A percentile compares a stretch with the other conserved stretches of the same genome.
These are phyloP conservation scores for Riptortus pedestris DNA, from an alignment of 1,140 invertebrate species.

Conservation along the genomic window DNA sequence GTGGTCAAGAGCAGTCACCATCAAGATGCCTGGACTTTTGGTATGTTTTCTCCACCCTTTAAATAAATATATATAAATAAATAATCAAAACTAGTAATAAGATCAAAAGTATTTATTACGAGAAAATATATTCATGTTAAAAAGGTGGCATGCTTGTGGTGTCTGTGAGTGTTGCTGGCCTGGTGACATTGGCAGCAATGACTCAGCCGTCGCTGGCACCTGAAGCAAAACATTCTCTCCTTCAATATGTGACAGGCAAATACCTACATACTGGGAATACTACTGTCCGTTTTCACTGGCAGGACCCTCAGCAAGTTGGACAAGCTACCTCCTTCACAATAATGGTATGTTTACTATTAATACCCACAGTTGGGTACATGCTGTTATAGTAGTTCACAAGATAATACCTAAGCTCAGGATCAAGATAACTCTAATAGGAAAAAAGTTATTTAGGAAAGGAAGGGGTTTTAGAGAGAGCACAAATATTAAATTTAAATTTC, in stretches of 20 bases:
- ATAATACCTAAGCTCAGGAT: no score
- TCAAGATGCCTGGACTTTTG: conserved; percentile 80
- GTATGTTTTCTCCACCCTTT: conserved; percentile 36
- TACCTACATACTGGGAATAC: conserved; percentile 80
- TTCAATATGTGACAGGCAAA: conserved; percentile 84
- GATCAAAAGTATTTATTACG: no score
- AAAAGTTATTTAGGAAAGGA: no score
- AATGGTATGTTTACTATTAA: conserved; percentile 47
- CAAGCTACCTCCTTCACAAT: conserved; percentile 82
- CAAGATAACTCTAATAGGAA: no score
- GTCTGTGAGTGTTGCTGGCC: conserved; percentile 69
- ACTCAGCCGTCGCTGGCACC: conserved; percentile 73
- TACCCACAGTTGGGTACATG: no score
- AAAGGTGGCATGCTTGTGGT: conserved; percentile 74
- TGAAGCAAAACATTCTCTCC: conserved; percentile 74
- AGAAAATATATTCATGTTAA: no score
- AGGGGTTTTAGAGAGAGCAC: no score
- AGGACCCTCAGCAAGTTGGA: conserved; percentile 74
- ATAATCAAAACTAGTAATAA: neutral
- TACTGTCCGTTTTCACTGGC: conserved; percentile 73
- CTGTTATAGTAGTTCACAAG: no score
- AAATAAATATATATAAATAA: no score
- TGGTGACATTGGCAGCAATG: conserved; percentile 76
- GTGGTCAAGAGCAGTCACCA: conserved; percentile 78
- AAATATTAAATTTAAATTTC: no score